phyloP scores from a whole-genome alignment of 2,797 vertebrate genomes.

The Scolopax rusticola region DNA sequence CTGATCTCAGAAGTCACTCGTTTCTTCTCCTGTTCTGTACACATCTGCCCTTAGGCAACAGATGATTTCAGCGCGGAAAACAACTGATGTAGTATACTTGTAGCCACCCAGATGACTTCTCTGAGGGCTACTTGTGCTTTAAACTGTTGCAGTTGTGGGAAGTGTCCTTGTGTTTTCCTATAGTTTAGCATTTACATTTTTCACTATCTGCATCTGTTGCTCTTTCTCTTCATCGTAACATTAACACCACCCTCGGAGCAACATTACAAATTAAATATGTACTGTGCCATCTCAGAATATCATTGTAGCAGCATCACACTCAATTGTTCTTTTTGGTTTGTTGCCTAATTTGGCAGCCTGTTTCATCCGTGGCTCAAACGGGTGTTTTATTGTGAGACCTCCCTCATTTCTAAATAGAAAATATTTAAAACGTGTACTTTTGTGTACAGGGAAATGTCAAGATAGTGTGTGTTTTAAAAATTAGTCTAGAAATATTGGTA shows the following conservation, averaged over 20 bases:
- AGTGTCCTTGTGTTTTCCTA: not conserved
- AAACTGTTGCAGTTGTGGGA: not conserved
- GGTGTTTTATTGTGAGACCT: not conserved
- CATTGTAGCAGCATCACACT: not conserved
- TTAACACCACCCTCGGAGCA: not conserved
- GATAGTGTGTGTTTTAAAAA: not conserved
- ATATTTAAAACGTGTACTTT: not conserved
- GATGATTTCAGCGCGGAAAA: not conserved
- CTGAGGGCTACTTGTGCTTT: not conserved
- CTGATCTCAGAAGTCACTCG: not conserved
- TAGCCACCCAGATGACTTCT: not conserved
- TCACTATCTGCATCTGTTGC: not conserved
- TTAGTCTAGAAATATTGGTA: not conserved
- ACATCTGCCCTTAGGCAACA: not conserved
- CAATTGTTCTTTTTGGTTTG: not conserved
- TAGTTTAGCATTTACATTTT: not conserved
- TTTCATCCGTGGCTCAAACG: not conserved
- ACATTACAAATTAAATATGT: not conserved
- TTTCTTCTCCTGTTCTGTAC: not conserved
- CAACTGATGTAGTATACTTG: not conserved
- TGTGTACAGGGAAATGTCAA: not conserved
- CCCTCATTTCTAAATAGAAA: not conserved
- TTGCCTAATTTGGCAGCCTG: not conserved
- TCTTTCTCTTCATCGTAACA: not conserved
- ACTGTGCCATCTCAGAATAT: not conserved